Evolutionary conservation across 2,113 vertebrate genomes (phyloP).

Genomic region (Lepidothrix coronata): DNA sequence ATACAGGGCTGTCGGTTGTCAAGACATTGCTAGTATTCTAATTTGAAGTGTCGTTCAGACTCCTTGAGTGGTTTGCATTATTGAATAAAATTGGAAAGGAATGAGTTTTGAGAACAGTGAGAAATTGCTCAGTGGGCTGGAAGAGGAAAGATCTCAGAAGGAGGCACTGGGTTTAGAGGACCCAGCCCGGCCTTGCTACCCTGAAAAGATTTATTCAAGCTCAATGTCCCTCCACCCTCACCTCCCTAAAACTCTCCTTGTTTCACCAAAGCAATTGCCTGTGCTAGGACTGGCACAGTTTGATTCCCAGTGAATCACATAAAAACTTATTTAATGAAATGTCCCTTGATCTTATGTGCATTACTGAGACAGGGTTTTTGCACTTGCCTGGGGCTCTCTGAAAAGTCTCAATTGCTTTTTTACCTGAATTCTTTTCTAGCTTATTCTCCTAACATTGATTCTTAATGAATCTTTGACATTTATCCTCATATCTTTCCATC

Average conservation of each 20-base stretch:
- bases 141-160: neutral
- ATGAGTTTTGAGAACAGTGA: neutral
- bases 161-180: neutral
- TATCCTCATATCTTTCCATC: neutral
- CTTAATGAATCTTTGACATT: constrained; percentile 17
- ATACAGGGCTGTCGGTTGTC: neutral
- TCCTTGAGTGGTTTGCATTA: constrained; percentile 13
- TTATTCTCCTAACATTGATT: neutral
- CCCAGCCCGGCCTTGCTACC: neutral
- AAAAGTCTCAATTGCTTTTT: constrained; percentile 29
- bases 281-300: neutral
- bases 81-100: constrained; percentile 32
- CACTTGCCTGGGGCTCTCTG: constrained; percentile 22
- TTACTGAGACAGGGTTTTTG: neutral
- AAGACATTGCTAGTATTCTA: constrained; percentile 30
- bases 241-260: neutral
- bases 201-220: neutral
- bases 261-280: neutral
- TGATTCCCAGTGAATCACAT: neutral
- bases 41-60: constrained; percentile 45
- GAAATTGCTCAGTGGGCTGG: neutral
- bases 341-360: neutral
- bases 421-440: neutral
- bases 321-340: constrained; percentile 17
- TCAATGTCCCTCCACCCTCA: neutral